phyloP scores from a whole-genome alignment of 2,797 vertebrate species.

The Adrianichthys oophorus region DNA sequence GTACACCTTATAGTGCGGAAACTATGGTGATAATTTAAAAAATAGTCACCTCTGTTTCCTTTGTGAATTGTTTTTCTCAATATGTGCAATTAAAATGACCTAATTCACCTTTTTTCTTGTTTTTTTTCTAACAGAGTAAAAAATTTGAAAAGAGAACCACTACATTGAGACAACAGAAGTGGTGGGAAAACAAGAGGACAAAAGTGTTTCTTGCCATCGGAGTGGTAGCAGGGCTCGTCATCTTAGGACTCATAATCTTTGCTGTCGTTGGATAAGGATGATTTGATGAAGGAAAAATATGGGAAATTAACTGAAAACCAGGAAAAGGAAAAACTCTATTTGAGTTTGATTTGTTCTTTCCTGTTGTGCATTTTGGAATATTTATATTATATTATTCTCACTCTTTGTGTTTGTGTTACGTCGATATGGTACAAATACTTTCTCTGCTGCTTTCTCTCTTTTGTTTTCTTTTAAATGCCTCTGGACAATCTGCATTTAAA shows the following conservation, averaged over 20 bases:
- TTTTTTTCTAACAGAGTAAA: conserved; percentile 60
- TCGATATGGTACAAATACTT: conserved; percentile 64
- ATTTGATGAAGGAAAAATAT: conserved; percentile 10
- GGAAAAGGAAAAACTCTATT: conserved; percentile 21
- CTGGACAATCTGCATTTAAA: neutral
- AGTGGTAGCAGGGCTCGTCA: conserved; percentile 9
- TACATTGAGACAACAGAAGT: conserved; percentile 71
- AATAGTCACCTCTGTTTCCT: neutral
- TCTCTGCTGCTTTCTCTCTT: conserved; percentile 42
- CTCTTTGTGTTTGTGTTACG: conserved; percentile 28
- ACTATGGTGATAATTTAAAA: too few relatives aligned
- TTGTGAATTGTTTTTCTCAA: neutral
- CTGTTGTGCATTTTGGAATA: conserved; percentile 18
- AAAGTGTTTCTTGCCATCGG: conserved; percentile 54
- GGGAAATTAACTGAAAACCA: conserved; percentile 4
- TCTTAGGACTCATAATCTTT: conserved; percentile 63
- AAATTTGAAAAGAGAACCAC: conserved; percentile 69
- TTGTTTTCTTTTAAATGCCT: conserved; percentile 10
- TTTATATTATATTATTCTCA: conserved; percentile 34
- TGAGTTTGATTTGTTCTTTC: conserved; percentile 26
- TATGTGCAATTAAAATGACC: neutral
- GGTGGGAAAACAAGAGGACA: conserved; percentile 67
- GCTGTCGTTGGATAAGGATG: neutral
- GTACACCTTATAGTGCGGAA: too few relatives aligned
- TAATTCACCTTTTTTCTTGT: neutral